Base-by-base conservation (phyloP, 2,888 invertebrate genomes). In the Byasa hedistus region DNA sequence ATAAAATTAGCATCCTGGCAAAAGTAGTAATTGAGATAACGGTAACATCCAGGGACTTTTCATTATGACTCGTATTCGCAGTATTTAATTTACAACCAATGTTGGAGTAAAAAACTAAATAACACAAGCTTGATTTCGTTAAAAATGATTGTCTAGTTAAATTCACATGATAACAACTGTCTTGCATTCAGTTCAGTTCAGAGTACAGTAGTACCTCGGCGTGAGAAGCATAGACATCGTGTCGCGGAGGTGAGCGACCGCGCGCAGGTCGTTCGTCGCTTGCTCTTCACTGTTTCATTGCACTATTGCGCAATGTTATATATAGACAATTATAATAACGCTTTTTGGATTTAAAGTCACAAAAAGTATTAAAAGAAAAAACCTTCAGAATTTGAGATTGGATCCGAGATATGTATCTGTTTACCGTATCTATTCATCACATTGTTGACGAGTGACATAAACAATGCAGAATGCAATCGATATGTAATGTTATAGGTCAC, bases 241-340 rank as follows among this genome's bases (percentile, higher is more conserved):
- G 62, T 63, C 66, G 58, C 59, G 36, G 62, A 63, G 66, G 62
- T 66, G 66, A 66, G 58, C 66, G 66, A 66, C 66, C 66, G 66
- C 58, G 62, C 62, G 51, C 61, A 54, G 62, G 62, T 59, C 66
- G 32, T 58, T 66, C 66, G 55, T 59, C 59, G 66, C 52, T 54
- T 39, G 66, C 54, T 61, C 62, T 62, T 55, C 32, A 55, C 62
- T 62, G 62, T 62, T 58, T 62, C 66, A 62, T 55, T 63, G 54
- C 54, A 54, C 22, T 59, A 58, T 63, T 66, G 66, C 66, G 59
- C 54, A 66, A 63, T 66, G 48, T 51, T 39, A 12, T 39, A 39
- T 39, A 39, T 3, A 15, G 12, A 12, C 12, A 12, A 39, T 39
- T 15, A 39, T 1, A 39, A 39, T 0, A 15, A 15, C 5, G 5